phyloP scores from a whole-genome alignment of 2,797 vertebrate species.

The Urocyon cinereoargenteus region DNA sequence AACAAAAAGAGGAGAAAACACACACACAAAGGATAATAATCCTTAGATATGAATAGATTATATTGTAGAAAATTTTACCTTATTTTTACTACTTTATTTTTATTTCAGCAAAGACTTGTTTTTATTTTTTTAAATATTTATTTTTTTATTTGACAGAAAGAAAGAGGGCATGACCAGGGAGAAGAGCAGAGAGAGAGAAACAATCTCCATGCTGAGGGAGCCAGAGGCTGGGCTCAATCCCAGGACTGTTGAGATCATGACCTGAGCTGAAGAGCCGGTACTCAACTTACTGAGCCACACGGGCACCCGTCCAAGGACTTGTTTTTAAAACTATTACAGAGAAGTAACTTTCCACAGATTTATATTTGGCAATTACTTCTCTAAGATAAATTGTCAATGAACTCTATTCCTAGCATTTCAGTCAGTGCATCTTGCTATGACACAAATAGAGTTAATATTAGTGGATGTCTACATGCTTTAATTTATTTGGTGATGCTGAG shows the following conservation, averaged over 20 bases:
- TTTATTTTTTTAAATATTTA: neutral
- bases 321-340: neutral
- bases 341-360: neutral
- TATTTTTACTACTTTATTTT: conserved; percentile 10
- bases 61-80: neutral
- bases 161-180: neutral
- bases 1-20: neutral
- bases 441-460: neutral
- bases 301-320: neutral
- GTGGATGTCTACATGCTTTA: neutral
- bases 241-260: neutral
- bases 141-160: neutral
- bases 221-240: neutral
- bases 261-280: neutral
- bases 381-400: neutral
- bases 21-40: neutral
- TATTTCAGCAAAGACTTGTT: neutral
- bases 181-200: neutral
- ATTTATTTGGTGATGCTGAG: neutral
- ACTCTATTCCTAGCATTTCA: neutral
- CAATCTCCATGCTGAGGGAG: neutral
- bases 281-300: neutral
- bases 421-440: neutral
- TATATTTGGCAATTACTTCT: neutral
- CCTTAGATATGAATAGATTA: neutral